These are phyloP conservation scores for Nymphalis urticae DNA, from an alignment of 2,888 invertebrate species.

Conservation along the genomic window DNA sequence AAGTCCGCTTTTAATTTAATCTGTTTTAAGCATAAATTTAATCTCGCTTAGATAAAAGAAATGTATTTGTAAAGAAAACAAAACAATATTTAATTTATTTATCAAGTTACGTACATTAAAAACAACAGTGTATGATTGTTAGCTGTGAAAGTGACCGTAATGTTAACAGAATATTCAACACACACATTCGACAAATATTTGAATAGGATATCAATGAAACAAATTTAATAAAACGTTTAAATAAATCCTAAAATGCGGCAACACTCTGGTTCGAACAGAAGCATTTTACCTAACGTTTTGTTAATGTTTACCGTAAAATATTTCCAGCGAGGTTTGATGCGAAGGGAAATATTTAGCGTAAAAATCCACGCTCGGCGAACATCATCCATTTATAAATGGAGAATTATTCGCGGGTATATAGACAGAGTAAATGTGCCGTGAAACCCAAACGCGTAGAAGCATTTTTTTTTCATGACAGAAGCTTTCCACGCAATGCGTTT, in stretches of 20 bases:
- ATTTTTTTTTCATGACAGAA: constrained; percentile 72
- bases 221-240: constrained; percentile 19
- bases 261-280: constrained; percentile 22
- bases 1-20: no score
- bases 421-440: constrained; percentile 73
- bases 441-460: constrained; percentile 66
- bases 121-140: background rate
- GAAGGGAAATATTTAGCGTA: constrained; percentile 40
- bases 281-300: constrained; percentile 15
- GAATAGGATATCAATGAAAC: constrained; percentile 32
- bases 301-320: constrained; percentile 34
- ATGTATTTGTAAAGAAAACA: background rate
- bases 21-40: no score
- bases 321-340: constrained; percentile 28
- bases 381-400: constrained; percentile 74
- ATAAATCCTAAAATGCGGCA: constrained; percentile 27
- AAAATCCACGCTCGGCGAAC: constrained; percentile 64
- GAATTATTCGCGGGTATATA: constrained; percentile 67
- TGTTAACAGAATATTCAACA: constrained; percentile 27
- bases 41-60: no score
- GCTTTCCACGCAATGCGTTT: constrained; percentile 61
- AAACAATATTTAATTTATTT: constrained; percentile 11
- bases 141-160: constrained; percentile 26
- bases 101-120: constrained; percentile 14
- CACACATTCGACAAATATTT: constrained; percentile 35